Evolutionary conservation across 2,113 vertebrate genomes (phyloP).

Genomic region (Campylomormyrus tamandua): DNA sequence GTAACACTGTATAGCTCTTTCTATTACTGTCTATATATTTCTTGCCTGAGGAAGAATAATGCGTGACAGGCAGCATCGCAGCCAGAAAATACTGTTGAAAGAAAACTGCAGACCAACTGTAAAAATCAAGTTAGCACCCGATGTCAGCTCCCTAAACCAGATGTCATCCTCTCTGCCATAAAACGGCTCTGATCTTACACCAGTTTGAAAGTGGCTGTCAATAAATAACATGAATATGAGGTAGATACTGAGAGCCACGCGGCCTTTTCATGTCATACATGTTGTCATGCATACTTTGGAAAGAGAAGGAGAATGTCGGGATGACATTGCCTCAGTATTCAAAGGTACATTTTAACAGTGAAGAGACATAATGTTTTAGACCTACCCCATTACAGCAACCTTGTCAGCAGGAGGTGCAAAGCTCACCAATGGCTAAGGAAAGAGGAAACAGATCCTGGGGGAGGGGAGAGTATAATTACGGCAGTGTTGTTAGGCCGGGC

Average conservation of each 20-base stretch:
- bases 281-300: background rate
- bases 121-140: slow-evolving; percentile 20
- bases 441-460: background rate
- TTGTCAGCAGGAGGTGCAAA: background rate
- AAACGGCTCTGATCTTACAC: slow-evolving; percentile 8
- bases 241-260: background rate
- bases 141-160: slow-evolving; percentile 22
- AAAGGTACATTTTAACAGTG: background rate
- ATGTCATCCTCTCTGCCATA: slow-evolving; percentile 12
- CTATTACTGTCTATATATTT: background rate
- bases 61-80: background rate
- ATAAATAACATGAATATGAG: background rate
- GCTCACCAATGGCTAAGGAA: background rate
- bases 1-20: background rate
- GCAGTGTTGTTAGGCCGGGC: background rate
- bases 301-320: background rate
- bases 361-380: background rate
- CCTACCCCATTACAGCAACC: background rate
- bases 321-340: background rate
- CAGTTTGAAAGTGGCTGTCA: background rate
- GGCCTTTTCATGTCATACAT: background rate
- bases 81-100: slow-evolving; percentile 1
- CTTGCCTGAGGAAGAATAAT: background rate
- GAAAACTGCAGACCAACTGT: slow-evolving; percentile 7
- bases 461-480: background rate